Conservation (phyloP, 1,140 invertebrate genomes). For the Rhyzopertha dominica region DNA sequence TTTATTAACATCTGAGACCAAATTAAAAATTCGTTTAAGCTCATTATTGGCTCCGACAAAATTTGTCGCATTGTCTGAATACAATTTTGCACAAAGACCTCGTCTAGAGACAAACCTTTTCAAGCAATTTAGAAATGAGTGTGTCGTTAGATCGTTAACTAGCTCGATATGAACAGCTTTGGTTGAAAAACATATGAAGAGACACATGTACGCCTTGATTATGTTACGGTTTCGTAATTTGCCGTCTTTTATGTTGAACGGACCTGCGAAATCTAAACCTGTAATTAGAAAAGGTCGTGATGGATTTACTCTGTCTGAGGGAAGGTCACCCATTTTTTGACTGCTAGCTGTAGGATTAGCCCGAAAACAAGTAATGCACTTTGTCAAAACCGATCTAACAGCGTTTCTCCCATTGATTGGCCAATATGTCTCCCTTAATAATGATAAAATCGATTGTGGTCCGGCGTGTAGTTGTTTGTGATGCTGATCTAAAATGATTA, state of each 20-base stretch:
- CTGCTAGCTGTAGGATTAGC: not conserved
- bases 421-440: slow-evolving; percentile 20
- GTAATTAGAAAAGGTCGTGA: slow-evolving; percentile 24
- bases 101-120: slow-evolving; percentile 30
- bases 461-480: slow-evolving; percentile 15
- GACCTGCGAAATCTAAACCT: slow-evolving; percentile 39
- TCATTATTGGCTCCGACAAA: slow-evolving; percentile 23
- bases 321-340: slow-evolving; percentile 23
- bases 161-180: slow-evolving; percentile 36
- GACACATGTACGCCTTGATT: slow-evolving; percentile 29
- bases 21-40: not conserved
- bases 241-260: slow-evolving; percentile 22
- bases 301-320: slow-evolving; percentile 19
- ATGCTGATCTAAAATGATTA: slow-evolving; percentile 19
- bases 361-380: slow-evolving; percentile 19
- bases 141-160: slow-evolving; percentile 24
- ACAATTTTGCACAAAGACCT: slow-evolving; percentile 21
- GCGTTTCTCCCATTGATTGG: slow-evolving; percentile 17
- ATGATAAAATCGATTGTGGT: slow-evolving; percentile 8
- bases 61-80: slow-evolving; percentile 34
- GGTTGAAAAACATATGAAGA: slow-evolving; percentile 14
- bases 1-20: slow-evolving; percentile 32
- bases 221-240: slow-evolving; percentile 13
- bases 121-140: slow-evolving; percentile 25
- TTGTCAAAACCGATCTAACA: slow-evolving; percentile 17